Conservation (phyloP, 2,888 invertebrate species). For the Drosophila emarginata region DNA sequence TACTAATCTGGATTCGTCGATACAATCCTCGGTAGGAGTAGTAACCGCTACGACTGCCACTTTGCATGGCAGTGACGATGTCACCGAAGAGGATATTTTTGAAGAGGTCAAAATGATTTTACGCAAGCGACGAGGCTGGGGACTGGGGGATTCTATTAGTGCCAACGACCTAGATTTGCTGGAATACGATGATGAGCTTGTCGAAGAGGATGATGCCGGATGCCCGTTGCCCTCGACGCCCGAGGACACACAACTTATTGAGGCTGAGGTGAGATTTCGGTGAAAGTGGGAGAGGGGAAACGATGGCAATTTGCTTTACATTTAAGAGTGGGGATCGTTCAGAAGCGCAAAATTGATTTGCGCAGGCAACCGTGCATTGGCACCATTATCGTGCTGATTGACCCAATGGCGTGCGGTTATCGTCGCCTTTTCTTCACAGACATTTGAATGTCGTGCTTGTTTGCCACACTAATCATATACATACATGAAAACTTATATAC, state of each 20-base stretch:
- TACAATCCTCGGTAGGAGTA: background rate
- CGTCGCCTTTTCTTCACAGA: slow-evolving; percentile 16
- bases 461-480: background rate
- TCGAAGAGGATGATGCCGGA: slow-evolving; percentile 89
- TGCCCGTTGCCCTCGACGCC: slow-evolving; percentile 94
- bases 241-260: slow-evolving; percentile 91
- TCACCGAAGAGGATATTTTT: slow-evolving; percentile 76
- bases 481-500: background rate
- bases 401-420: slow-evolving; percentile 50
- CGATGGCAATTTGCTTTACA: background rate
- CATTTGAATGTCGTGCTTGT: slow-evolving; percentile 38
- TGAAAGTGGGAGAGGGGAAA: background rate
- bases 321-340: background rate
- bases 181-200: slow-evolving; percentile 80
- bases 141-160: slow-evolving; percentile 79
- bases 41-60: slow-evolving; percentile 4
- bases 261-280: slow-evolving; percentile 86
- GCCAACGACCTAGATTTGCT: slow-evolving; percentile 79
- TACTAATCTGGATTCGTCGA: background rate
- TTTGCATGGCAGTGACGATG: slow-evolving; percentile 53
- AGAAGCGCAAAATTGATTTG: slow-evolving; percentile 32
- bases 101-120: slow-evolving; percentile 81
- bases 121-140: slow-evolving; percentile 81
- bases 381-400: slow-evolving; percentile 40
- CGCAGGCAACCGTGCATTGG: slow-evolving; percentile 9